phyloP scores from a whole-genome alignment of 2,113 vertebrate species.

The Pheucticus melanocephalus region DNA sequence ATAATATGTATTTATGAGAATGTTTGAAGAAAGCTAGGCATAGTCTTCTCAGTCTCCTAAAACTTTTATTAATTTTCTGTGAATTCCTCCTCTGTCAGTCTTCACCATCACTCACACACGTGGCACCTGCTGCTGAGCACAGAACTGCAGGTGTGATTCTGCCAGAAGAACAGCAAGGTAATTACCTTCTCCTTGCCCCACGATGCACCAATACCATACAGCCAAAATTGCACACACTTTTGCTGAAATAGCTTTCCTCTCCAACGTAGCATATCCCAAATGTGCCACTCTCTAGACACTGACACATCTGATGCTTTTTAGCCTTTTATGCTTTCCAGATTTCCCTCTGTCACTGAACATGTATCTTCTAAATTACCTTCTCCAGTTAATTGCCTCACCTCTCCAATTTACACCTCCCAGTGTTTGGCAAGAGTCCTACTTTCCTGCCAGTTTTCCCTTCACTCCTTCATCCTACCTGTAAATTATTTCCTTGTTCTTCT shows the following conservation, averaged over 20 bases:
- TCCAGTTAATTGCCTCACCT: not conserved
- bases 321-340: constrained; percentile 14
- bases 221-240: not conserved
- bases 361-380: constrained; percentile 13
- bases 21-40: not conserved
- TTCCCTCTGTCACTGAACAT: not conserved
- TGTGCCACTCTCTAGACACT: not conserved
- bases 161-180: not conserved
- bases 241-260: not conserved
- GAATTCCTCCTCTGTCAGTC: not conserved
- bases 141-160: not conserved
- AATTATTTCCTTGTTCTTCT: not conserved
- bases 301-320: not conserved
- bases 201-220: rapidly evolving
- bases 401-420: not conserved
- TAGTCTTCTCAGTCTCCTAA: not conserved
- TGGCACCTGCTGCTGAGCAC: not conserved
- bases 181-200: not conserved
- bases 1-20: not conserved
- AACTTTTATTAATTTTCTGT: not conserved
- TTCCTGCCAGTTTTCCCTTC: not conserved
- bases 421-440: not conserved
- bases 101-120: not conserved
- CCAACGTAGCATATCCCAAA: not conserved
- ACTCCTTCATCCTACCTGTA: not conserved